phyloP scores from a whole-genome alignment of 1,140 invertebrate species.

The Berghia stephanieae region DNA sequence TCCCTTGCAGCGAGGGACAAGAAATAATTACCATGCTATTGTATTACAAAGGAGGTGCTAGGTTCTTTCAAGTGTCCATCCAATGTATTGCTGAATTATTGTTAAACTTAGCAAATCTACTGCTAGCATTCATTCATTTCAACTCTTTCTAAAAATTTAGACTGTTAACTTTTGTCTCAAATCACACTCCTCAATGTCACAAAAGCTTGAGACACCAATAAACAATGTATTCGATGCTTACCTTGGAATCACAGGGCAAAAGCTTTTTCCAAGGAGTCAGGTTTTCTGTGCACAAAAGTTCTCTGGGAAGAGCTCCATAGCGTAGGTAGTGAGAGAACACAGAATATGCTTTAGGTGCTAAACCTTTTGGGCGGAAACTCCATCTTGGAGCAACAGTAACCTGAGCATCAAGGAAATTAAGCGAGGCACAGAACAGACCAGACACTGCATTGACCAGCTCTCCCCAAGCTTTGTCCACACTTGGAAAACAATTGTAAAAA shows the following conservation, averaged over 20 bases:
- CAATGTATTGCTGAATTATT: no score
- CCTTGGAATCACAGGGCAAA: constrained; percentile 79
- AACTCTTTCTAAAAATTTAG: no score
- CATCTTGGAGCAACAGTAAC: constrained; percentile 87
- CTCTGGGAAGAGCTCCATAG: constrained; percentile 89
- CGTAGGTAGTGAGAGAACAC: constrained; percentile 68
- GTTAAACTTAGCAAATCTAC: no score
- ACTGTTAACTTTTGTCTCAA: no score
- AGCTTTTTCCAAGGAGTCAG: constrained; percentile 98
- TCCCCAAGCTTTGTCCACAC: constrained; percentile 85
- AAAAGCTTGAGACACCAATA: not conserved
- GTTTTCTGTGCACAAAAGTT: constrained; percentile 98
- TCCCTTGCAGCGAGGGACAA: no score
- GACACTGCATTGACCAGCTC: constrained; percentile 88
- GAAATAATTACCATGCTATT: no score
- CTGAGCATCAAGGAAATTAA: constrained; percentile 93
- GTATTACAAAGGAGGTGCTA: no score
- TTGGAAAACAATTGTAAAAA: constrained; percentile 41
- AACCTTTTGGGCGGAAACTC: constrained; percentile 81
- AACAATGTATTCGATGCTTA: constrained; percentile 28
- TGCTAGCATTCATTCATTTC: no score
- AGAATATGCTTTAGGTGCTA: constrained; percentile 66
- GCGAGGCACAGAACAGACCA: constrained; percentile 92
- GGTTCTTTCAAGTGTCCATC: no score
- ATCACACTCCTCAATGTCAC: not conserved